A percentile compares a stretch with the other conserved stretches of the same genome.
Conservation (phyloP, 1,140 invertebrate genomes). For the Leptonema lineaticorne region DNA sequence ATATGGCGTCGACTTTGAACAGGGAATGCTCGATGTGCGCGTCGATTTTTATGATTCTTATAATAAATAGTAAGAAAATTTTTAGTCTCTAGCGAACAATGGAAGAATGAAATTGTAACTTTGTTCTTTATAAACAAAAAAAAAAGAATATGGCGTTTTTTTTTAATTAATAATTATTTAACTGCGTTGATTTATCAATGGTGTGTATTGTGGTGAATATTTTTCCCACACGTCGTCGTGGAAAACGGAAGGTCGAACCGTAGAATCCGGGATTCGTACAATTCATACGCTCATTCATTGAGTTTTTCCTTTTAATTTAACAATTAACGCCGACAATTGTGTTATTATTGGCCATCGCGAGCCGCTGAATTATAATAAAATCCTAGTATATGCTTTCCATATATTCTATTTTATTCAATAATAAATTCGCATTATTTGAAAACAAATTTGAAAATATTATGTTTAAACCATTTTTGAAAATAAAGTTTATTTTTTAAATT, state of each 20-base stretch:
- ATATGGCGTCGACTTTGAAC: no score
- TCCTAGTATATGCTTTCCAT: no score
- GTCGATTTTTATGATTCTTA: neutral
- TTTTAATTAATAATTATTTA: conserved; percentile 26
- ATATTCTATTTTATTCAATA: no score
- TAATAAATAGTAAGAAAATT: no score
- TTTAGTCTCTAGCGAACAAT: neutral
- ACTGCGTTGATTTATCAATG: neutral
- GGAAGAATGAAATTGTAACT: conserved; percentile 6
- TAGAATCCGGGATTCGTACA: conserved; percentile 4
- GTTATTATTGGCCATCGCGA: no score
- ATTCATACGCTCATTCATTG: conserved; percentile 4
- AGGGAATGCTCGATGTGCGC: neutral
- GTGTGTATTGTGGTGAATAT: neutral
- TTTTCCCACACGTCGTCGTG: neutral
- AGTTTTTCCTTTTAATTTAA: neutral
- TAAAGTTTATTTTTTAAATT: no score
- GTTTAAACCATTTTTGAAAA: no score
- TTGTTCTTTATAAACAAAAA: neutral
- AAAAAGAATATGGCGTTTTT: neutral
- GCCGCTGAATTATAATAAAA: no score
- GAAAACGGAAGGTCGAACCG: conserved; percentile 6
- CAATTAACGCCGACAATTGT: neutral
- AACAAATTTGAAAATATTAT: no score
- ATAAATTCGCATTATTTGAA: no score